These are phyloP conservation scores for Heterohyrax brucei DNA, from an alignment of 2,797 vertebrate genomes.

Conservation along the genomic window DNA sequence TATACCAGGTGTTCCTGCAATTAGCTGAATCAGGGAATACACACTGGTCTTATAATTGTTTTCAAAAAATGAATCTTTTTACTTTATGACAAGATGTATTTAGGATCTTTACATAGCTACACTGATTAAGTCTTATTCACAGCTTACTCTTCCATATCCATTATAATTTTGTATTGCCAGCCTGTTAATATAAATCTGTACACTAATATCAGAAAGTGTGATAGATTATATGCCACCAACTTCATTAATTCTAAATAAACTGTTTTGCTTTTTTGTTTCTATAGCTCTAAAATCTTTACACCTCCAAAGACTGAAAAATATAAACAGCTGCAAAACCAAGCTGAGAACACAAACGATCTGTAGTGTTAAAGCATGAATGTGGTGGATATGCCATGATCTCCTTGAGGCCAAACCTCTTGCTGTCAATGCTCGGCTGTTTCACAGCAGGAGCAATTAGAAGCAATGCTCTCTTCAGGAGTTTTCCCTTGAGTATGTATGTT, in stretches of 20 bases:
- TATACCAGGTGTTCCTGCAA: background rate
- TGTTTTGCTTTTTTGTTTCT: background rate
- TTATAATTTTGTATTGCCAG: background rate
- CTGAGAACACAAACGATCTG: background rate
- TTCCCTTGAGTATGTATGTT: constrained; percentile 43
- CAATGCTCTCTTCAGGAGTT: background rate
- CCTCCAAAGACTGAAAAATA: background rate
- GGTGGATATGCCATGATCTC: background rate
- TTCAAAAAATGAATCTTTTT: background rate
- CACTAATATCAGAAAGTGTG: background rate
- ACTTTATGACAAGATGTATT: background rate
- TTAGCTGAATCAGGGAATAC: background rate
- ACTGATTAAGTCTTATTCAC: background rate
- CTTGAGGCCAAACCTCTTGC: background rate
- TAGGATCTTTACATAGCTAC: background rate
- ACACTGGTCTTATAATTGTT: background rate
- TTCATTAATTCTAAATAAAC: background rate
- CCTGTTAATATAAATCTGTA: background rate
- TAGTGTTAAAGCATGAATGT: background rate
- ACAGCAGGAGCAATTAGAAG: background rate
- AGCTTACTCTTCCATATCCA: background rate
- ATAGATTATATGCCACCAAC: background rate
- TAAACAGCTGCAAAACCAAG: background rate
- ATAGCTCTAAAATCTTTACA: background rate
- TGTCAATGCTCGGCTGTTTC: background rate